phyloP scores from a whole-genome alignment of 2,113 vertebrate genomes.

The Todiramphus saurophagus region DNA sequence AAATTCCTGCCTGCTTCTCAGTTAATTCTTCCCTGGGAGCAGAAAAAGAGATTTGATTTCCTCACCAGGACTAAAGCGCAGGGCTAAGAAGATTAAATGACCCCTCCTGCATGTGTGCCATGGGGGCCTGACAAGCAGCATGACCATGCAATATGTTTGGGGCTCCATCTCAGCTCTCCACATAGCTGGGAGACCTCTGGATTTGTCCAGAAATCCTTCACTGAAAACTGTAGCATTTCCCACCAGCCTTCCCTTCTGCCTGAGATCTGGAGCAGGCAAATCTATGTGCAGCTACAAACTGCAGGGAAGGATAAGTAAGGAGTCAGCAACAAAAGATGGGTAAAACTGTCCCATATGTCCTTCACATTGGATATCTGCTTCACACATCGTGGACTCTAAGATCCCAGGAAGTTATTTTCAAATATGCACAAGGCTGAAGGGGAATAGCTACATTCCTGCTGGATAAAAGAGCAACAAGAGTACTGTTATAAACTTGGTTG shows the following conservation, averaged over 20 bases:
- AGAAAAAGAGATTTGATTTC: neutral
- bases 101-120: neutral
- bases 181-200: neutral
- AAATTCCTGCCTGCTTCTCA: neutral
- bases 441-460: neutral
- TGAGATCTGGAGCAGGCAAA: neutral
- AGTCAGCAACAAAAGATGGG: neutral
- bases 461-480: neutral
- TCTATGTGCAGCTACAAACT: fast-evolving
- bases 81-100: neutral
- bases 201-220: neutral
- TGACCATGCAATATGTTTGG: fast-evolving
- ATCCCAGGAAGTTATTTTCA: neutral
- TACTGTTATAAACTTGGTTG: neutral
- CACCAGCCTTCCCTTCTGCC: neutral
- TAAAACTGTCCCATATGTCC: neutral
- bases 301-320: neutral
- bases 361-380: neutral
- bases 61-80: neutral
- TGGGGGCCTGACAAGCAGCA: neutral
- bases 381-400: neutral
- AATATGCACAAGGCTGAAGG: neutral
- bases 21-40: neutral
- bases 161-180: neutral
- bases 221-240: neutral